phyloP scores from a whole-genome alignment of 2,797 vertebrate species.

The Enteromius trimaculatus region DNA sequence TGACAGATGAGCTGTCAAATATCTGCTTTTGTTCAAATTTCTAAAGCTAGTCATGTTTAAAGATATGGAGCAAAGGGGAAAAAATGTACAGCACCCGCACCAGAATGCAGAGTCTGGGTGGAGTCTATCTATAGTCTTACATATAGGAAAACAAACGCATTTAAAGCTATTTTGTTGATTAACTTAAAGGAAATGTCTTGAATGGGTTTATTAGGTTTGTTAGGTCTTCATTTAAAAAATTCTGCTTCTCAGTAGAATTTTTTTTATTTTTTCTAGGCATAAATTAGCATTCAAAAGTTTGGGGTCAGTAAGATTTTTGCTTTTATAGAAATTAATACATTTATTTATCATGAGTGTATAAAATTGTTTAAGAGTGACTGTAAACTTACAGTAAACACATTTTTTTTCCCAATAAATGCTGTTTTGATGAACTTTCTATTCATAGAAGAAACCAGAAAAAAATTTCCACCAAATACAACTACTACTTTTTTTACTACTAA shows the following conservation, averaged over 20 bases:
- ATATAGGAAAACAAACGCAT: not conserved
- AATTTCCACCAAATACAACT: not conserved
- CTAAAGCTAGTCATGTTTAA: not conserved
- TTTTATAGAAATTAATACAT: not conserved
- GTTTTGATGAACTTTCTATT: not conserved
- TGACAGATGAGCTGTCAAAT: slow-evolving; percentile 10
- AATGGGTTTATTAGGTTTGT: not conserved
- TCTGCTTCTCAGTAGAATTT: not conserved
- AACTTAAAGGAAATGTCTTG: not conserved
- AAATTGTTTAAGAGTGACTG: not conserved
- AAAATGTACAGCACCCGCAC: not conserved
- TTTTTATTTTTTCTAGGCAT: not conserved
- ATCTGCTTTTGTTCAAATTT: slow-evolving; percentile 29
- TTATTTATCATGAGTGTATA: not conserved
- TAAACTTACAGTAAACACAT: not conserved
- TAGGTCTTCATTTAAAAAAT: not conserved
- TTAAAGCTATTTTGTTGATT: slow-evolving; percentile 25
- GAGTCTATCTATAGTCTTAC: slow-evolving; percentile 19
- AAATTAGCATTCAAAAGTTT: not conserved
- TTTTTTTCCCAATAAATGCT: not conserved
- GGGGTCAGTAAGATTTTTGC: not conserved
- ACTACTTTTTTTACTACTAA: no score
- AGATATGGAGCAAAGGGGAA: not conserved
- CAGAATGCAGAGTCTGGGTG: not conserved
- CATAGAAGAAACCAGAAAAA: not conserved